Percentiles rank a stretch among this genome's conserved stretches.
phyloP scores from a whole-genome alignment of 2,113 vertebrate genomes.

The Hiodon alosoides region DNA sequence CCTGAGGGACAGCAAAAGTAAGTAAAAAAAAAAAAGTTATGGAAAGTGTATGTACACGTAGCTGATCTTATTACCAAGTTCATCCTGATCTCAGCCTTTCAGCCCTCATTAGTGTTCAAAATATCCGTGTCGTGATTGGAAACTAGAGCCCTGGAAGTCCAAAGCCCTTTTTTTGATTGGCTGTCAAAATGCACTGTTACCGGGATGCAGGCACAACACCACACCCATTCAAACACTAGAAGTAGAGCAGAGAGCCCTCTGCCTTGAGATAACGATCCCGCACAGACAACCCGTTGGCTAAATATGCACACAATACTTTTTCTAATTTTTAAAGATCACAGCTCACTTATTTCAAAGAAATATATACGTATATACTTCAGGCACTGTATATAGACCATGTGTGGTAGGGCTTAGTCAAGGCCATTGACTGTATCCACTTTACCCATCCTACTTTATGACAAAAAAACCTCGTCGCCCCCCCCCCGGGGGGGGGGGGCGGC shows the following conservation, averaged over 20 bases:
- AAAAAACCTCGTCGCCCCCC: too few relatives aligned
- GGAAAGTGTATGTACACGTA: constrained; percentile 33
- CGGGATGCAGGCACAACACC: constrained; percentile 49
- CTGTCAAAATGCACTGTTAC: constrained; percentile 38
- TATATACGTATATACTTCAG: constrained; percentile 61
- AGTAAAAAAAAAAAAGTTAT: constrained; percentile 34
- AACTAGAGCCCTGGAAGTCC: constrained; percentile 39
- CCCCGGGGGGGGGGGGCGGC: too few relatives aligned
- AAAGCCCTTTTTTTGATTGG: constrained; percentile 32
- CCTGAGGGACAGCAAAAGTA: constrained; percentile 30
- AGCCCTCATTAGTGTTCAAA: constrained; percentile 56
- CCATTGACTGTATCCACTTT: too few relatives aligned
- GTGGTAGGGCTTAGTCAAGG: constrained; percentile 40
- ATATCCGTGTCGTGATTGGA: constrained; percentile 35
- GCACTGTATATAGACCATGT: constrained; percentile 64
- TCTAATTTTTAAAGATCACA: constrained; percentile 60
- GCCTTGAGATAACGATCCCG: constrained; percentile 36
- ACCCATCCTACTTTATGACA: too few relatives aligned
- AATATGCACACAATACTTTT: constrained; percentile 63
- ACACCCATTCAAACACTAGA: constrained; percentile 49
- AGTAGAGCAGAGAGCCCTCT: constrained; percentile 37
- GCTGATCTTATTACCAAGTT: constrained; percentile 27
- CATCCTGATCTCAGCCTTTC: constrained; percentile 18
- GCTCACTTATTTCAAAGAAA: constrained; percentile 57
- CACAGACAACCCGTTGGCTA: constrained; percentile 67